Evolutionary conservation across 2,797 vertebrate species (phyloP), one percentile per base, ranked within the genome.

Genomic region (Lateolabrax maculatus): DNA sequence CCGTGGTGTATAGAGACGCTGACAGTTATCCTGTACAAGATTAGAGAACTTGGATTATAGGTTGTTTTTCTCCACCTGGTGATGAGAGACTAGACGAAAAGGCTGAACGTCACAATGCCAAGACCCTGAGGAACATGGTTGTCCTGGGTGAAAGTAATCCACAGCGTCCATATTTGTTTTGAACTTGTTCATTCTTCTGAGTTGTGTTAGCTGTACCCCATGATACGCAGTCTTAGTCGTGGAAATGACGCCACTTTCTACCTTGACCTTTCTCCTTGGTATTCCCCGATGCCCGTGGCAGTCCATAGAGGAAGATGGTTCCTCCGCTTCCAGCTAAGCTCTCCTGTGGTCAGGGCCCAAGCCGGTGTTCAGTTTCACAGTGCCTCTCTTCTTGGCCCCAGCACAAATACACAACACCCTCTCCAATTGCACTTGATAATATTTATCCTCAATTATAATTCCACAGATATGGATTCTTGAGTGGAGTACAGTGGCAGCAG

Each of bases 401-500:
- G 90, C 89, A 92, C 87, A 93, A 94, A 94, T 92, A 95, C 92
- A 92, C 94, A 92, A 91, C 87, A 87, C 85, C 81, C 84, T 94
- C 93, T 95, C 92, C 71, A 41, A 87, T 94, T 93, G 87, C 94
- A 90, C 87, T 91, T 76, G 87, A 95, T 93, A 94, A 94, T 95
- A 95, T 95, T 95, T 94, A 89, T 88, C 86, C 91, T 91, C 88
- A 88, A 90, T 94, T 94, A 91, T 93, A 93, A 93, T 91, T 92
- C 87, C 90, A 71, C 84, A 92, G 93, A 93, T 92, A 92, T 90
- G 84, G 89, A 93, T 90, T 89, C 87, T 77, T 60, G 83, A 90
- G 89, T 77, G 75, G 89, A 85, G 86, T 92, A 94, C 93, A 95
- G 93, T 93, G 92, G 88, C 87, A 85, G 75, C 83, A 79, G 87